phyloP scores from a whole-genome alignment of 2,797 vertebrate genomes.

The Melopsittacus undulatus region DNA sequence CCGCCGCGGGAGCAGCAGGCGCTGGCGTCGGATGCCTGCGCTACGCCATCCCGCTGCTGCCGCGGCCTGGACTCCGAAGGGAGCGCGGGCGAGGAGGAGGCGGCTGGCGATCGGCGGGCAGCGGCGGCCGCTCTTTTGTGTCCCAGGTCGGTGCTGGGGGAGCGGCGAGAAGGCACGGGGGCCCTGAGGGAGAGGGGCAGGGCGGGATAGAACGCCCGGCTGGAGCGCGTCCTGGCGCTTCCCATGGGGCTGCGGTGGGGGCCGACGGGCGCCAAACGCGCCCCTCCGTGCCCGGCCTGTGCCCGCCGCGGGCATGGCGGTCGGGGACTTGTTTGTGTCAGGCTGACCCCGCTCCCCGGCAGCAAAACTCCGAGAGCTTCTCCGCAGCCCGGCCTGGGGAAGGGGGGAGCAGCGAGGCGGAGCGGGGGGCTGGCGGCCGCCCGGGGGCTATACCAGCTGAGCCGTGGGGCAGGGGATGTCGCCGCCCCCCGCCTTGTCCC shows the following conservation, averaged over 20 bases:
- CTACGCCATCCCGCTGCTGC: constrained; percentile 58
- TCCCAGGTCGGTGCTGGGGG: neutral
- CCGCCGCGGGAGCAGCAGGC: constrained; percentile 8
- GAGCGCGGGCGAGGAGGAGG: neutral
- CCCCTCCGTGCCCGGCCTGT: neutral
- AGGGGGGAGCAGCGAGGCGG: too few species aligned
- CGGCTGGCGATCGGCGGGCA: neutral
- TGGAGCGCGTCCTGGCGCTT: neutral
- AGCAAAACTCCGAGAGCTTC: neutral
- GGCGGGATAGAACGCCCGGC: neutral
- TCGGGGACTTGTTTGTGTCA: neutral
- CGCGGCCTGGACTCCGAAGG: constrained; percentile 55
- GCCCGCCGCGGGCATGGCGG: neutral
- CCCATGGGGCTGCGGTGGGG: neutral
- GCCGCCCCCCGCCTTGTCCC: neutral
- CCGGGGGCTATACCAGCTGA: neutral
- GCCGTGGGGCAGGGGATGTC: neutral
- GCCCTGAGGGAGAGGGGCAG: neutral
- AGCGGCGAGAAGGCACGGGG: neutral
- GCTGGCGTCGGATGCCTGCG: constrained; percentile 45
- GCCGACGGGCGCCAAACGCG: neutral
- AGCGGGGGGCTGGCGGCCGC: neutral
- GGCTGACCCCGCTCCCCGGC: neutral
- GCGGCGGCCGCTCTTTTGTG: neutral
- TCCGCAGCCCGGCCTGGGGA: neutral